Evolutionary conservation across 2,888 invertebrate genomes (phyloP).

Genomic region (Aplocera efformata): DNA sequence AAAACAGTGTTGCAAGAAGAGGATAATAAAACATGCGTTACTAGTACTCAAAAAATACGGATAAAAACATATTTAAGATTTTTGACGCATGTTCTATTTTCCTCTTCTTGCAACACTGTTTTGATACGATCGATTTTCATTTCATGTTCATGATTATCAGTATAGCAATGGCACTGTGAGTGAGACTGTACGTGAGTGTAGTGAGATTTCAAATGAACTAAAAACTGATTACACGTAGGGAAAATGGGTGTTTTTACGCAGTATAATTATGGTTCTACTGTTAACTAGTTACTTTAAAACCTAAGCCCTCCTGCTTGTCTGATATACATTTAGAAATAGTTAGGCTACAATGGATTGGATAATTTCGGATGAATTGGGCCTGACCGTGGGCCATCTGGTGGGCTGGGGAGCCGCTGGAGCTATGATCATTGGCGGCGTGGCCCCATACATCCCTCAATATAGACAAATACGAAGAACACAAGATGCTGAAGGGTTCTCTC

Average conservation of each 20-base stretch:
- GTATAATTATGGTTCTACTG: conserved; percentile 2
- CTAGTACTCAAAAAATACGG: too few species aligned
- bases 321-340: not conserved
- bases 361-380: conserved; percentile 86
- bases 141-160: too few species aligned
- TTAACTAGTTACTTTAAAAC: conserved; percentile 2
- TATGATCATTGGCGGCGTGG: conserved; percentile 97
- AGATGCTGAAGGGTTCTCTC: conserved; percentile 98
- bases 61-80: too few species aligned
- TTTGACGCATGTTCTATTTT: too few species aligned
- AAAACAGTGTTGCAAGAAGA: too few species aligned
- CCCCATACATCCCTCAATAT: conserved; percentile 98
- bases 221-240: not conserved
- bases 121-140: too few species aligned
- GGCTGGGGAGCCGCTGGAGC: conserved; percentile 91
- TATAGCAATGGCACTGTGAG: too few species aligned
- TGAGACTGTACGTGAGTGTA: too few species aligned
- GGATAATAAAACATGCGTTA: too few species aligned
- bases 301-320: not conserved
- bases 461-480: conserved; percentile 93
- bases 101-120: too few species aligned
- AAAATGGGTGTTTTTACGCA: not conserved
- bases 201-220: not conserved
- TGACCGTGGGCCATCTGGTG: conserved; percentile 87
- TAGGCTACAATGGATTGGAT: conserved; percentile 86